Base-by-base conservation (phyloP, 2,888 invertebrate species). In the Margaritifera margaritifera region DNA sequence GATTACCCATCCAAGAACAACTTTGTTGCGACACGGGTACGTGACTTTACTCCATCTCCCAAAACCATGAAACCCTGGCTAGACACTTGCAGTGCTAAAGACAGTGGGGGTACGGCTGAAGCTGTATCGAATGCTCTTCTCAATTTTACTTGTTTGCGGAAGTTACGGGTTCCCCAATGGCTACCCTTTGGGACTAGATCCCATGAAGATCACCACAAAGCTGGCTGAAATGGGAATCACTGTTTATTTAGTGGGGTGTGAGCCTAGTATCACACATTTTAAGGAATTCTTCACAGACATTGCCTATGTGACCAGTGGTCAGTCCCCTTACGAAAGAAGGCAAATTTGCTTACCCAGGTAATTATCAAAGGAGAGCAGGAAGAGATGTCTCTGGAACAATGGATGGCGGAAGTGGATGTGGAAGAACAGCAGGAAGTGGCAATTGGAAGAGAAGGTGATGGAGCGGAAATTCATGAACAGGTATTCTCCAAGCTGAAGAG, bases 331-430 rank as follows among this genome's bases (percentile, higher is more conserved):
- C 27, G 68, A 1, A 75, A 71, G 25, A 75, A 71, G 25, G 83
- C 85, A 5, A 68, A 77, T 27, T 54, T 79, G 2, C 71, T 86
- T 2, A 75, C 77, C 5, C 73, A 83, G 58, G 82, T 85, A 6
- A 86, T 86, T 42, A 79, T 84, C 19, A 84, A 84, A 11, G 82
- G 85, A 2, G 86, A 81, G 1, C 80, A 81, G 61, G 86, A 86
- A 67, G 84, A 85, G 68, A 70, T 86, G 19, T 83, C 84, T 1
- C 72, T 86, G 54, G 78, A 84, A 60, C 69, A 77, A 57, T 74
- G 80, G 64, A 84, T 81, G 80, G 69, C 72, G 8, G 80, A 82
- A 58, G 81, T 82, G 4, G 75, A 84, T 63, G 57, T 63, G 22
- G 79, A 80, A 54, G 84, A 84, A 6, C n/a, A 72, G 58, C 58